Conservation (phyloP, 1,140 invertebrate species). For the Lucilia cuprina region DNA sequence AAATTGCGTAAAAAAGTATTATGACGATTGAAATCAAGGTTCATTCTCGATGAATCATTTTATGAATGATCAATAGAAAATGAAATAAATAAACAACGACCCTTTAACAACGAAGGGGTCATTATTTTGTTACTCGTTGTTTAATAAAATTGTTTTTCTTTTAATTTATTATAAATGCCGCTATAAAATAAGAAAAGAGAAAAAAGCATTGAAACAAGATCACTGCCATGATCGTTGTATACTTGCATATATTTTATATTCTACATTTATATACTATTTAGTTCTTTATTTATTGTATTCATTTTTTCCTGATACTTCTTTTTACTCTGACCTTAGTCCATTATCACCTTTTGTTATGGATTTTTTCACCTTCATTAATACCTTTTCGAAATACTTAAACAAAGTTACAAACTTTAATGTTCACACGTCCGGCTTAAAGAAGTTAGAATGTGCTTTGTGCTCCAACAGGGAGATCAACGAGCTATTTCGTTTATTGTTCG, state of each 20-base stretch:
- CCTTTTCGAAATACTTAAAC: conserved; percentile 1
- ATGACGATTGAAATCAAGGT: conserved; percentile 4
- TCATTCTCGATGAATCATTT: neutral
- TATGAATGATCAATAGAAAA: neutral
- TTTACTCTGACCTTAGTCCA: conserved; percentile 26
- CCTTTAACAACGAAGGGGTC: neutral
- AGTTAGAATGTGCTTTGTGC: neutral
- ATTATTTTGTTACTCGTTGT: neutral
- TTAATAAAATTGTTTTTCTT: conserved; percentile 3
- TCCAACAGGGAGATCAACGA: neutral
- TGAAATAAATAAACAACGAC: neutral
- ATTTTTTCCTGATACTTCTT: neutral
- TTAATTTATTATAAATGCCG: neutral
- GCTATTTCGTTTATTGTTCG: neutral
- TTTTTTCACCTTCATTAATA: conserved; percentile 2
- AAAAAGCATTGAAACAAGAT: conserved; percentile 1
- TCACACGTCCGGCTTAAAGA: conserved; percentile 21
- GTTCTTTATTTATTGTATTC: neutral
- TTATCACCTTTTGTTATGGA: conserved; percentile 15
- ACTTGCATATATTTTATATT: neutral
- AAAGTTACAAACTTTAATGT: neutral
- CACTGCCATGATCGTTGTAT: conserved; percentile 11
- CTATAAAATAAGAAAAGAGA: neutral
- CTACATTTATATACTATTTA: too few relatives aligned
- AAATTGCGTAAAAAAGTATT: neutral